These are phyloP conservation scores for Pseudorectes ferrugineus DNA, from an alignment of 2,113 vertebrate species.

Conservation along the genomic window DNA sequence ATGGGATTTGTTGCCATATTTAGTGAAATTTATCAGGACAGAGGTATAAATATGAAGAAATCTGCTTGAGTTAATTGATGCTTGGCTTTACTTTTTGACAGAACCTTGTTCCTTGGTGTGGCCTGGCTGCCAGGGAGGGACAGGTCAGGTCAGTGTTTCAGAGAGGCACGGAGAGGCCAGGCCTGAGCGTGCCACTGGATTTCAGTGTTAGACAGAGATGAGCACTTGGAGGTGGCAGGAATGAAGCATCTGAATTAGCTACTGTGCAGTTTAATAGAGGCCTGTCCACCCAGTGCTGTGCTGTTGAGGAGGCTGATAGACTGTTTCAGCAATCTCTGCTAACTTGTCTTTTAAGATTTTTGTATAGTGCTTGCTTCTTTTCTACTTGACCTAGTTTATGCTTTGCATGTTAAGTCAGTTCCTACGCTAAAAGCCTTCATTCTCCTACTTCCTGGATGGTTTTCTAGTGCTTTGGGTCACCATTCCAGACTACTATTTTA, in stretches of 20 bases:
- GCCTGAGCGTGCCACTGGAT: background rate
- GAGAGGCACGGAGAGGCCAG: background rate
- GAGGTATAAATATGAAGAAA: background rate
- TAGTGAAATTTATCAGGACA: background rate
- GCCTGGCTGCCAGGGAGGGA: background rate
- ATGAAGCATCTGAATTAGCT: background rate
- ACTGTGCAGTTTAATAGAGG: background rate
- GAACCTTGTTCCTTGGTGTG: background rate
- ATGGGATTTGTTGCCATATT: background rate
- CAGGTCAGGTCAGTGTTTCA: background rate
- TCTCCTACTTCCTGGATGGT: background rate
- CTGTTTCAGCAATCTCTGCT: background rate
- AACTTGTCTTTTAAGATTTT: conserved; percentile 7
- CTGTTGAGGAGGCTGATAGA: background rate
- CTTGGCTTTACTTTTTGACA: background rate
- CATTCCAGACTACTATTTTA: background rate
- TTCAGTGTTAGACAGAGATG: background rate
- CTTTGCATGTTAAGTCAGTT: background rate
- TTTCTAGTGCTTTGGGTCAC: conserved; percentile 39
- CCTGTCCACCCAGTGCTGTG: background rate
- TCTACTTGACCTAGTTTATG: conserved; percentile 49
- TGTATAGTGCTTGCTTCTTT: background rate
- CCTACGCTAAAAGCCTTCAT: background rate
- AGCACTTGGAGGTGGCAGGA: background rate
- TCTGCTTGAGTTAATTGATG: background rate